Percentiles rank a stretch among this genome's conserved stretches.
These are phyloP conservation scores for Chiridota heheva DNA, from an alignment of 35 echinoderm and acorn worm genomes.

Conservation along the genomic window DNA sequence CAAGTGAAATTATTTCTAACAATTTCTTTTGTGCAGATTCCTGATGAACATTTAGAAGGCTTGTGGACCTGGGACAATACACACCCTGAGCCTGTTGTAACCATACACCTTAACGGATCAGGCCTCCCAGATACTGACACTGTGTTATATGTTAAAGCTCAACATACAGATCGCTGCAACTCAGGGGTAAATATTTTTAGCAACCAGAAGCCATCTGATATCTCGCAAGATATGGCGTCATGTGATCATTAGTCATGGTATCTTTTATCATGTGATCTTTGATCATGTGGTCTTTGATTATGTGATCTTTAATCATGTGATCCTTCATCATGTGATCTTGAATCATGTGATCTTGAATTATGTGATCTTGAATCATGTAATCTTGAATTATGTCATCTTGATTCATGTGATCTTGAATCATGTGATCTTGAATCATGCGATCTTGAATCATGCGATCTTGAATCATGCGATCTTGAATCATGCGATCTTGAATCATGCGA, in stretches of 20 bases:
- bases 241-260: background rate
- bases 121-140: slow-evolving; percentile 73
- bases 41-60: slow-evolving; percentile 87
- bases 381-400: too few relatives aligned
- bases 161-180: slow-evolving; percentile 60
- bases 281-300: background rate
- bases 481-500: too few relatives aligned
- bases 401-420: too few relatives aligned
- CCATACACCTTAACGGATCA: slow-evolving; percentile 35
- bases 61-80: slow-evolving; percentile 67
- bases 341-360: background rate
- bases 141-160: slow-evolving; percentile 69
- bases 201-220: background rate
- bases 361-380: too few relatives aligned
- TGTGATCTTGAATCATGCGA: too few relatives aligned
- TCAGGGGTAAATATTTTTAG: slow-evolving; percentile 34
- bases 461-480: too few relatives aligned
- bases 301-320: background rate
- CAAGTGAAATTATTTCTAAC: background rate
- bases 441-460: too few relatives aligned
- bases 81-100: slow-evolving; percentile 36
- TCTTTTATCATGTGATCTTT: background rate
- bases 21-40: slow-evolving; percentile 59
- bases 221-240: background rate
- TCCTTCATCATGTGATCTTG: background rate